Conservation (phyloP, 2,797 vertebrate genomes). For the Etheostoma perlongum region DNA sequence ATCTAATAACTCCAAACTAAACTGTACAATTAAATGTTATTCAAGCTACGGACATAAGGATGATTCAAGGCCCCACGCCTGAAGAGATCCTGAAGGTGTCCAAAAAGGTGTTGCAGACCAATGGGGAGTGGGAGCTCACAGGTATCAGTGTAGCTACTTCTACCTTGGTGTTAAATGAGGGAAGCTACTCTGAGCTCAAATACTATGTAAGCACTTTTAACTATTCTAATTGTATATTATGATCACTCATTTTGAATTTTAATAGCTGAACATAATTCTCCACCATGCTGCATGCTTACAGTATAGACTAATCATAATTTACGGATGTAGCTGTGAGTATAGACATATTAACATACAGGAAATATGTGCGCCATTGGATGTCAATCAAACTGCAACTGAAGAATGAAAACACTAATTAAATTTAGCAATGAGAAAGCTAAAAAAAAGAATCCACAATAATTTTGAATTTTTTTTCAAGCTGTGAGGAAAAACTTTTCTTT, state of each 20-base stretch:
- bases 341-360: neutral
- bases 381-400: too few relatives aligned
- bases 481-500: too few relatives aligned
- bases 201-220: slow-evolving; percentile 59
- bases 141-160: slow-evolving; percentile 30
- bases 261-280: neutral
- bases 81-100: slow-evolving; percentile 67
- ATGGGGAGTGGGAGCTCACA: slow-evolving; percentile 81
- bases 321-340: neutral
- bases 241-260: neutral
- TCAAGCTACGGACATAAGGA: slow-evolving; percentile 62
- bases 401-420: too few relatives aligned
- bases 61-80: slow-evolving; percentile 37
- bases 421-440: too few relatives aligned
- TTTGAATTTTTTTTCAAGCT: too few relatives aligned
- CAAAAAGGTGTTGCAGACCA: slow-evolving; percentile 51
- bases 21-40: neutral
- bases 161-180: neutral
- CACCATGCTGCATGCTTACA: neutral
- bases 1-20: neutral
- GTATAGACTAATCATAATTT: neutral
- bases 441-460: too few relatives aligned
- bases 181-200: slow-evolving; percentile 53
- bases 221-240: neutral
- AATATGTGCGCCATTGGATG: too few relatives aligned